phyloP scores from a whole-genome alignment of 1,140 invertebrate species.

The Scaptomyza hsui region DNA sequence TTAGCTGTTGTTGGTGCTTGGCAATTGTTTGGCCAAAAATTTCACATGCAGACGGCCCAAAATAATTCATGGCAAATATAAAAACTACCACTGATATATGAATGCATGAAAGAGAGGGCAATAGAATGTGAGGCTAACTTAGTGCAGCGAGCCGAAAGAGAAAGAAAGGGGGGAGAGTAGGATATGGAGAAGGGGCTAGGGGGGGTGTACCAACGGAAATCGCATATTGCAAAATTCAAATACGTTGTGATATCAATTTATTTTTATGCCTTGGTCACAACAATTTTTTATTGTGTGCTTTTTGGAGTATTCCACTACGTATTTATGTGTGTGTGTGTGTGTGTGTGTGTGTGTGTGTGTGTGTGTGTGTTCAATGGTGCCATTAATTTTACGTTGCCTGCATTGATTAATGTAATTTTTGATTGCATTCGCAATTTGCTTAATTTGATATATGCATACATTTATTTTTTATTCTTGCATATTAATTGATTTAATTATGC shows the following conservation, averaged over 20 bases:
- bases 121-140: conserved; percentile 7
- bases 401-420: conserved; percentile 60
- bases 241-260: conserved; percentile 73
- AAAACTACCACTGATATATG: conserved; percentile 53
- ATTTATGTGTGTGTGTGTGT: neutral
- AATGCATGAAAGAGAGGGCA: conserved; percentile 4
- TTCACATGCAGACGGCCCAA: conserved; percentile 62
- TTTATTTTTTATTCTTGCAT: conserved; percentile 21
- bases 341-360: neutral
- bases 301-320: neutral
- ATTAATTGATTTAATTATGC: conserved; percentile 67
- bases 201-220: conserved; percentile 19
- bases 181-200: neutral
- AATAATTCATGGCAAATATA: conserved; percentile 69
- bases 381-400: conserved; percentile 26
- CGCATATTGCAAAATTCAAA: conserved; percentile 62
- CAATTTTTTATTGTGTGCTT: conserved; percentile 13
- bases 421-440: conserved; percentile 59
- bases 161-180: neutral
- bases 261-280: conserved; percentile 62
- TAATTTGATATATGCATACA: conserved; percentile 26
- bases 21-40: conserved; percentile 72
- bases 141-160: neutral
- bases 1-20: conserved; percentile 49
- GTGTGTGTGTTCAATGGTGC: conserved; percentile 13